Evolutionary conservation across 2,113 vertebrate species (phyloP).

Genomic region (Tragelaphus strepsiceros): DNA sequence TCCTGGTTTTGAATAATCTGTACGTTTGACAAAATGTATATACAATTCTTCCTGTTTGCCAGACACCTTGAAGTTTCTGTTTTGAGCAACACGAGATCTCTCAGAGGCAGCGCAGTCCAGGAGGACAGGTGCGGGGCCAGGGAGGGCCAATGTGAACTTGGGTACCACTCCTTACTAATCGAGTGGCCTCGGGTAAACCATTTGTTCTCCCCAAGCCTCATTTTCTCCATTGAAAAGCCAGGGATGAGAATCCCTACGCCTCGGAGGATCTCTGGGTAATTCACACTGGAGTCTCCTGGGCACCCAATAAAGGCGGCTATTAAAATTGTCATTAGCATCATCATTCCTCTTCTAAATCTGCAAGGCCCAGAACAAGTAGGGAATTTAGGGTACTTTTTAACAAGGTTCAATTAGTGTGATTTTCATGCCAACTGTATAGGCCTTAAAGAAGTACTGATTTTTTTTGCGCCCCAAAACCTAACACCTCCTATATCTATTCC

Average conservation of each 20-base stretch:
- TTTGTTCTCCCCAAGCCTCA: neutral
- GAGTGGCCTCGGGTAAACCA: accelerated
- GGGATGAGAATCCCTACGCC: accelerated
- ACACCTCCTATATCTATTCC: neutral
- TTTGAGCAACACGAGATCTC: neutral
- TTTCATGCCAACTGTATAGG: neutral
- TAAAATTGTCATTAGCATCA: neutral
- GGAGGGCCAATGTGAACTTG: accelerated
- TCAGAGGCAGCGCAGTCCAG: accelerated
- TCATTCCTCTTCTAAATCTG: neutral
- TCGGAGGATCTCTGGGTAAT: neutral
- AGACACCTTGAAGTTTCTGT: neutral
- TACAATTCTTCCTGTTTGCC: neutral
- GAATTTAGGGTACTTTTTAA: slow-evolving; percentile 22
- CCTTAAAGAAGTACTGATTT: neutral
- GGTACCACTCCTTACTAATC: neutral
- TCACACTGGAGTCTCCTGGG: neutral
- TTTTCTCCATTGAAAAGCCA: neutral
- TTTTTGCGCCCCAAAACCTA: neutral
- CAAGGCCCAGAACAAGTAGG: neutral
- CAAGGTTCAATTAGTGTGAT: slow-evolving; percentile 27
- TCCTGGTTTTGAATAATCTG: neutral
- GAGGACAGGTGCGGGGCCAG: accelerated
- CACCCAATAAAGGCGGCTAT: neutral
- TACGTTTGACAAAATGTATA: neutral